Percentiles rank a stretch among this genome's conserved stretches.
phyloP scores from a whole-genome alignment of 2,113 vertebrate species.

The Leptodactylus fuscus region DNA sequence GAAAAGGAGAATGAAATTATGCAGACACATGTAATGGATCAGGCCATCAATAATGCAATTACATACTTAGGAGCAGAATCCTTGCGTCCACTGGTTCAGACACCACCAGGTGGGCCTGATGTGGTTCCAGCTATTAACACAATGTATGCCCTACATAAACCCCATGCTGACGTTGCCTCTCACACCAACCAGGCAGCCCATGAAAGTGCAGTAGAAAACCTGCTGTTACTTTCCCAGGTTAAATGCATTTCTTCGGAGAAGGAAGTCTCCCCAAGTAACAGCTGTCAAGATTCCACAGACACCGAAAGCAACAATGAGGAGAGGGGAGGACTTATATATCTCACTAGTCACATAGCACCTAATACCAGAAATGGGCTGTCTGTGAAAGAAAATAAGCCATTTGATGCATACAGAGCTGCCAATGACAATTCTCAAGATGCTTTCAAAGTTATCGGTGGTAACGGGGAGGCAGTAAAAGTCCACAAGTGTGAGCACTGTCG shows the following conservation, averaged over 20 bases:
- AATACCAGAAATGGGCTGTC: slow-evolving; percentile 87
- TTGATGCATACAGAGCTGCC: slow-evolving; percentile 81
- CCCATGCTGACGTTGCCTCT: slow-evolving; percentile 70
- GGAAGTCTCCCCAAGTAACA: slow-evolving; percentile 93
- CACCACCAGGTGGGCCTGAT: slow-evolving; percentile 83
- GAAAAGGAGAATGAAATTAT: slow-evolving; percentile 89
- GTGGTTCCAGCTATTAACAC: slow-evolving; percentile 80
- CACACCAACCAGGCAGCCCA: slow-evolving; percentile 81
- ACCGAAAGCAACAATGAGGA: slow-evolving; percentile 97
- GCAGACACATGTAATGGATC: slow-evolving; percentile 95
- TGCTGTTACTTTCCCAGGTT: slow-evolving; percentile 93
- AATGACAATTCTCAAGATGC: slow-evolving; percentile 83
- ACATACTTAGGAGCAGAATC: slow-evolving; percentile 96
- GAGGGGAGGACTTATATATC: slow-evolving; percentile 91
- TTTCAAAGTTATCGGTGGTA: slow-evolving; percentile 87
- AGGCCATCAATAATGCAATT: slow-evolving; percentile 98
- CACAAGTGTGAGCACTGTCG: slow-evolving; percentile 95
- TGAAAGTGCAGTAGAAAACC: slow-evolving; percentile 91
- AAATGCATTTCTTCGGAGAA: slow-evolving; percentile 91
- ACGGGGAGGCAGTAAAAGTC: slow-evolving; percentile 88
- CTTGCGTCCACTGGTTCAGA: slow-evolving; percentile 93
- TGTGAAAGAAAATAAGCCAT: slow-evolving; percentile 89
- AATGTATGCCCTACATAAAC: slow-evolving; percentile 88
- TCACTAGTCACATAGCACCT: slow-evolving; percentile 90
- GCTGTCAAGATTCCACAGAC: slow-evolving; percentile 96